A percentile compares a stretch with the other conserved stretches of the same genome.
These are phyloP conservation scores for Druon quercuslanigerum DNA, from an alignment of 1,140 invertebrate genomes.

Conservation along the genomic window DNA sequence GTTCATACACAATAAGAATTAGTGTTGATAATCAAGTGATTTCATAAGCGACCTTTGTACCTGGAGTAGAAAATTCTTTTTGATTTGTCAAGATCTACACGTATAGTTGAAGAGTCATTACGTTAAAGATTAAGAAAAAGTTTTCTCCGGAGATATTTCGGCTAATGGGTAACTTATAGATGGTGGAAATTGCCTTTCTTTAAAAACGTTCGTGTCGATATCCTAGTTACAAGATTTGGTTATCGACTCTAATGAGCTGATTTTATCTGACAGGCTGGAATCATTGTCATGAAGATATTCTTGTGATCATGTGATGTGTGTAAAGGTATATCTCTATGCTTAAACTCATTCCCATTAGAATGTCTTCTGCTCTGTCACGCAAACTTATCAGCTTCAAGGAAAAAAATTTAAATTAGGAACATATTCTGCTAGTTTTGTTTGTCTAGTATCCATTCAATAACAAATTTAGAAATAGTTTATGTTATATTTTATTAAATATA, in stretches of 20 bases:
- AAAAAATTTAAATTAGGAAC: neutral
- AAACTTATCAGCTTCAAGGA: neutral
- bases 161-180: neutral
- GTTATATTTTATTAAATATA: no score
- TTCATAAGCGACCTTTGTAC: no score
- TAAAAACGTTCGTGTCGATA: neutral
- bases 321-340: neutral
- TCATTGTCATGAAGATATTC: slow-evolving; percentile 3
- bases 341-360: neutral
- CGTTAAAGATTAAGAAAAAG: neutral
- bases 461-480: no score
- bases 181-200: neutral
- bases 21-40: no score
- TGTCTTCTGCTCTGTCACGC: no score
- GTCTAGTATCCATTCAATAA: no score
- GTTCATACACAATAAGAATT: no score
- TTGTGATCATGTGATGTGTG: neutral
- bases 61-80: neutral
- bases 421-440: no score
- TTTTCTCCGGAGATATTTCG: neutral
- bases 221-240: neutral
- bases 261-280: slow-evolving; percentile 36
- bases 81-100: neutral
- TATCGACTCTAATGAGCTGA: slow-evolving; percentile 45
- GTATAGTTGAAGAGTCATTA: neutral